Evolutionary conservation across 2,113 vertebrate species (phyloP), one percentile per base, ranked within the genome.

Genomic region (Paedocypris sp.): DNA sequence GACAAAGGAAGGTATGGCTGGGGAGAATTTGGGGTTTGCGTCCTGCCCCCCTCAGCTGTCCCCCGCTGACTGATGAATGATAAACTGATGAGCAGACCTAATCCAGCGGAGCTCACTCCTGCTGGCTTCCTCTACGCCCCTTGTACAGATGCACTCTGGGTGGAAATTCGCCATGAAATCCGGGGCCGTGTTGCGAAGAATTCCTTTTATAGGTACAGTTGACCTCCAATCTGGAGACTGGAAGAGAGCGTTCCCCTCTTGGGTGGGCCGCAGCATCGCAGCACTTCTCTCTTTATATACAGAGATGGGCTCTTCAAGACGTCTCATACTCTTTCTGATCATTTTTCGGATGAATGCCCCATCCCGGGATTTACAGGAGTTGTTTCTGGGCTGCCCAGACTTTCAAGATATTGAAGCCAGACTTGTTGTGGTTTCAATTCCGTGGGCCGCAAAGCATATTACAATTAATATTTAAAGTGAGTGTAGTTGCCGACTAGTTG

Each of bases 141-240:
- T 68, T 54, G 71, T 76, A 82, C 80, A 85, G 73, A 79, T 79
- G 79, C 69, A 77, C 53, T 68, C 71, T 45, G 13, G 59, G 66
- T 77, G 74, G 68, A 81, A 82, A 83, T 80, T 77, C 71, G 74
- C 79, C 79, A 74, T 85, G 80, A 86, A 86, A 86, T 85, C 71
- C 70, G 71, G 67, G 71, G 53, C 72, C 69, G 64, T 68, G 74
- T 57, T 65, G 68, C 64, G 66, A 67, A 75, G 70, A 79, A 81
- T 82, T 83, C 68, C 67, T 78, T 51, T 48, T 67, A 77, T 68
- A 32, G 64, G 57, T 74, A 73, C 64, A 76, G 72, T 56, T 67
- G 65, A 66, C 68, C 67, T 28, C 36, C n/a, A 41, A 69, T 66
- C 61, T 57, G 13, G 42, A 43, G 42, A 68, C 52, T 72, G 46